phyloP scores from a whole-genome alignment of 2,113 vertebrate species.

The Urocitellus parryii region DNA sequence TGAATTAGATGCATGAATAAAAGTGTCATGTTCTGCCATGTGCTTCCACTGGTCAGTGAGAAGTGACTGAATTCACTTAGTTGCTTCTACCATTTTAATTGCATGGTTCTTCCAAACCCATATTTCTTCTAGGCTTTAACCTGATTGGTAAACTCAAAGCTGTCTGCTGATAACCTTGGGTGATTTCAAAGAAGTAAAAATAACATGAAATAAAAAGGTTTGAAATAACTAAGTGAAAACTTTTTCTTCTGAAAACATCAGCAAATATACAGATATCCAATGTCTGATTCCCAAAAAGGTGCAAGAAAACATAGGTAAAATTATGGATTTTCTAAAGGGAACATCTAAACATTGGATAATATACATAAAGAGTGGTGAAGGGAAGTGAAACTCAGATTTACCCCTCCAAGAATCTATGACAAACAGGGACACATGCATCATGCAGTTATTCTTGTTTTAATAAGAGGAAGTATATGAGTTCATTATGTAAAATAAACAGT shows the following conservation, averaged over 20 bases:
- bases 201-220: not conserved
- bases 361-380: not conserved
- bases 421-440: not conserved
- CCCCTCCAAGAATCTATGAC: not conserved
- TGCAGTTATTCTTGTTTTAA: not conserved
- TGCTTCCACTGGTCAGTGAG: not conserved
- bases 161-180: not conserved
- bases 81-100: not conserved
- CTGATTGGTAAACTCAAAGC: not conserved
- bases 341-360: not conserved
- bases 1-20: not conserved
- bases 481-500: not conserved
- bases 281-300: not conserved
- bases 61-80: not conserved
- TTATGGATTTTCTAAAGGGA: not conserved
- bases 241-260: not conserved
- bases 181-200: constrained; percentile 40
- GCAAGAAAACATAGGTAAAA: not conserved
- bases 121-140: not conserved
- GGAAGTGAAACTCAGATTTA: constrained; percentile 21
- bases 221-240: not conserved
- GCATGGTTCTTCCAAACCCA: not conserved
- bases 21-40: not conserved
- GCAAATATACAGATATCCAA: not conserved
- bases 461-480: not conserved